Percentiles rank a stretch among this genome's conserved stretches.
Evolutionary conservation across 2,888 invertebrate species (phyloP).

Genomic region (Acanthosepion pharaonis): DNA sequence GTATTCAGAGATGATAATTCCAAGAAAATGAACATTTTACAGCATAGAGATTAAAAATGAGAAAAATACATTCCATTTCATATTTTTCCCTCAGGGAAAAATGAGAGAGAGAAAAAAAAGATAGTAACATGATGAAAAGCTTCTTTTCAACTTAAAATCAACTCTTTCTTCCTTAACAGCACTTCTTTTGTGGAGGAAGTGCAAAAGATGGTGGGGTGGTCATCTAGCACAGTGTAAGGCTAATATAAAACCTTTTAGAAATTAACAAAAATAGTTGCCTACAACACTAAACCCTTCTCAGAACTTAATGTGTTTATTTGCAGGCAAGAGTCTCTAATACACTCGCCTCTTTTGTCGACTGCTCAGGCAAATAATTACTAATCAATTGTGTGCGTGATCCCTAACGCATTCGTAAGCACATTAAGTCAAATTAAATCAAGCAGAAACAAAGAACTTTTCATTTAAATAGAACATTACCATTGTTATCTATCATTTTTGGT

Average conservation of each 20-base stretch:
- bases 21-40: background rate
- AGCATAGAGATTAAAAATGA: background rate
- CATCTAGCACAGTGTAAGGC: background rate
- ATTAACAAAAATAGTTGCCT: background rate
- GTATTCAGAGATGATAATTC: background rate
- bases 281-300: background rate
- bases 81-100: background rate
- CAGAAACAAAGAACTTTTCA: constrained; percentile 18
- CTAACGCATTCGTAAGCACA: background rate
- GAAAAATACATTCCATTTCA: background rate
- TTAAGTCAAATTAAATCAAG: background rate
- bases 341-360: background rate
- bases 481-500: background rate
- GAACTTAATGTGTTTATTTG: background rate
- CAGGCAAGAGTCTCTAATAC: background rate
- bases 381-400: background rate
- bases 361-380: background rate
- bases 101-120: background rate
- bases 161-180: background rate
- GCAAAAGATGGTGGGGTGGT: background rate
- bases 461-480: background rate
- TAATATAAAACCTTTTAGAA: background rate
- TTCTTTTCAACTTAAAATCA: background rate
- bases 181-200: background rate
- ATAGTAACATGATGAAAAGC: background rate